These are phyloP conservation scores for Climacteris rufus DNA, from an alignment of 2,113 vertebrate species.

Conservation along the genomic window DNA sequence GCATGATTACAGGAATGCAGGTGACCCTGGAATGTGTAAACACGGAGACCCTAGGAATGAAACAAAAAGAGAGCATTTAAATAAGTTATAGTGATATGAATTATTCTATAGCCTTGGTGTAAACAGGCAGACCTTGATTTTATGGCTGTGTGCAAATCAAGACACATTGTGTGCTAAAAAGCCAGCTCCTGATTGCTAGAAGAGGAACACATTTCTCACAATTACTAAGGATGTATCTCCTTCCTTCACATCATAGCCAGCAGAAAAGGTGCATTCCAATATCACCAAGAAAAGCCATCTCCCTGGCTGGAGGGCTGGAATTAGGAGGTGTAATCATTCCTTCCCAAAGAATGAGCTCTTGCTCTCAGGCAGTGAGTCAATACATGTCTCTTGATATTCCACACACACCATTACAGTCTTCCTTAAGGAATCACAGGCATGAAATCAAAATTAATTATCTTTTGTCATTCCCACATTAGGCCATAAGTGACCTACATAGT, in stretches of 20 bases:
- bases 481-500: conserved; percentile 12
- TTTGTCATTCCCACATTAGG: conserved; percentile 4
- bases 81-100: not conserved
- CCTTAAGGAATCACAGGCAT: conserved; percentile 14
- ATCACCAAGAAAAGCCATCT: not conserved
- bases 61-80: not conserved
- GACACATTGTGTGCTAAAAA: not conserved
- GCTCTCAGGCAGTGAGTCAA: not conserved
- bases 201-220: not conserved
- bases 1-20: conserved; percentile 78
- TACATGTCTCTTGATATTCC: not conserved
- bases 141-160: not conserved
- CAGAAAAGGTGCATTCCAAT: not conserved
- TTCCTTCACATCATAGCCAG: not conserved
- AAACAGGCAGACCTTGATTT: not conserved
- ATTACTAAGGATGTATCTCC: not conserved
- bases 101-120: not conserved
- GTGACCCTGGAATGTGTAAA: conserved; percentile 78
- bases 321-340: not conserved
- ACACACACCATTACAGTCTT: not conserved
- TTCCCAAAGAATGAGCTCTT: not conserved
- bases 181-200: not conserved
- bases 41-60: conserved; percentile 56
- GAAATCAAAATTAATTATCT: conserved; percentile 41
- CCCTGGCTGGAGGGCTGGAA: not conserved